Evolutionary conservation across 2,888 invertebrate genomes (phyloP), one percentile per base, ranked within the genome.

Genomic region (Scotopteryx bipunctaria): DNA sequence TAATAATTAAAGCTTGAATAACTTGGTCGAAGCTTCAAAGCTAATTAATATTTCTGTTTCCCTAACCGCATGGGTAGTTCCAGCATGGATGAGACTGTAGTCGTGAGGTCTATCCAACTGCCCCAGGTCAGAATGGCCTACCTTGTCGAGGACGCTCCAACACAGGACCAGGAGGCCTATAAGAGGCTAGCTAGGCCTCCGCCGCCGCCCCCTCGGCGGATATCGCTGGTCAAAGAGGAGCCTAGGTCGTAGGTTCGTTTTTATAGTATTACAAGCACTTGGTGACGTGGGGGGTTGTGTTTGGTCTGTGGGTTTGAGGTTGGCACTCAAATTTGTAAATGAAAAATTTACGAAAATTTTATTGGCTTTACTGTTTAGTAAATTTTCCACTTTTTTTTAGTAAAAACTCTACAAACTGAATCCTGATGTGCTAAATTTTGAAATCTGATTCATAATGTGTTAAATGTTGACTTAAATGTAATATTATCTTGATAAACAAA

Each of bases 201-300:
- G 45, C 79, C 82, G 59, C 89, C 89, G 66, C 88, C 88, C 63
- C 89, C 88, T 54, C 57, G 87, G 14, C 73, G 86, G 42, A 73
- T 76, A 37, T 81, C 86, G 6, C 79, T 81, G 44, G 71, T 78
- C 66, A 86, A 83, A 83, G 86, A 79, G 55, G 81, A 79, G 72
- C 59, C 68, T 63, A 53, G 76, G 68, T 62, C 19, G 52, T 66
- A 71, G 86, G 84, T 83, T 82, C 73, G 84, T 83, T 69, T 45
- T 61, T 61, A 59, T 64, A 52, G 48, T 60, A 43, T 53, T 59
- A 56, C 53, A 9, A 32, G 56, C 63, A 63, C 57, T 38, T 36
- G 59, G 53, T 49, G 42, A 53, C 48, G 49, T 31, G 9, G 38
- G 41, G 4, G 15, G 45, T 29, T 44, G 15, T 46, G 50, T 46